These are phyloP conservation scores for Calcarius lapponicus DNA, from an alignment of 2,797 vertebrate genomes.

Conservation along the genomic window DNA sequence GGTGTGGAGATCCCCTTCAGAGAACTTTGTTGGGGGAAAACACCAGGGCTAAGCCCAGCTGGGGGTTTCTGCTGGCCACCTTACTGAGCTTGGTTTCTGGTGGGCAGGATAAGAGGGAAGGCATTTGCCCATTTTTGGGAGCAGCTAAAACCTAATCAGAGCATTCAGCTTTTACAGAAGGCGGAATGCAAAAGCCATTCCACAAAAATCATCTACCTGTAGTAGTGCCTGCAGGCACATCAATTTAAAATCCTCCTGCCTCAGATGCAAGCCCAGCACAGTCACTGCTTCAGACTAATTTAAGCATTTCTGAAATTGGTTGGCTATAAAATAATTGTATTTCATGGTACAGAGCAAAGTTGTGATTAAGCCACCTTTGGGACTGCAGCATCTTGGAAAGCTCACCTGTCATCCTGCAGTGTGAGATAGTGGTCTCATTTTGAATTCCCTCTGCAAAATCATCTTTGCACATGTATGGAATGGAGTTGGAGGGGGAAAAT, in stretches of 20 bases:
- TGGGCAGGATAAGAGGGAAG: neutral
- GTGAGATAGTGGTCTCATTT: neutral
- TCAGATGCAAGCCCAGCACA: neutral
- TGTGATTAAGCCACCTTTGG: neutral
- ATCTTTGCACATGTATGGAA: neutral
- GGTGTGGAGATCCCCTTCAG: neutral
- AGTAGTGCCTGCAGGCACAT: neutral
- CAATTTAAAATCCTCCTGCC: neutral
- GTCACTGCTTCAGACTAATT: neutral
- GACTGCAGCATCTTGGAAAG: neutral
- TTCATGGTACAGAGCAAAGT: neutral
- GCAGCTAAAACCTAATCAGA: neutral
- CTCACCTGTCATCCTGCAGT: neutral
- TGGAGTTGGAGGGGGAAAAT: neutral
- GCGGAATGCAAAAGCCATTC: neutral
- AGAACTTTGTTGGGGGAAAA: neutral
- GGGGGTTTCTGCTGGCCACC: neutral
- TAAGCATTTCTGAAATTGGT: neutral
- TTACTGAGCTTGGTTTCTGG: neutral
- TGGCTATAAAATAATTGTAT: slow-evolving; percentile 36
- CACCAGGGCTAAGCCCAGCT: neutral
- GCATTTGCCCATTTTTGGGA: neutral
- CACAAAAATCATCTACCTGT: neutral
- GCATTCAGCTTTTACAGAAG: neutral
- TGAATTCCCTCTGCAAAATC: neutral